Evolutionary conservation across 2,797 vertebrate species (phyloP).

Genomic region (Poeciliopsis infans): DNA sequence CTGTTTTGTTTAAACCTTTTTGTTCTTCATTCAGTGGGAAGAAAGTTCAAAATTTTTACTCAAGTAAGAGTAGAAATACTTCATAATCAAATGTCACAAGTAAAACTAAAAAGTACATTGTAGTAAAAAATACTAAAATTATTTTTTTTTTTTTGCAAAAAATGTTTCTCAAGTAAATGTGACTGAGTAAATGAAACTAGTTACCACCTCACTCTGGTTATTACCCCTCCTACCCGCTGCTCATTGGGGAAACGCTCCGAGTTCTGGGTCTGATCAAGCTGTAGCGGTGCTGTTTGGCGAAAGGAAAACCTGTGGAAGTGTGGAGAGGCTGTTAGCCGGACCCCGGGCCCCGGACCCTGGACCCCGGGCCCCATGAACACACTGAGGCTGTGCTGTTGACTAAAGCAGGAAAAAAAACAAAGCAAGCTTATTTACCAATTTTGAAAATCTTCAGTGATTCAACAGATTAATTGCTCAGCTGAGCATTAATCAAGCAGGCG

Average conservation of each 20-base stretch:
- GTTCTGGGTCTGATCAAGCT: slow-evolving; percentile 77
- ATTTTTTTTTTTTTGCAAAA: too few relatives aligned
- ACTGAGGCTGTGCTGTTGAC: slow-evolving; percentile 58
- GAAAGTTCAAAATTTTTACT: too few relatives aligned
- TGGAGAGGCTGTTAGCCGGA: slow-evolving; percentile 80
- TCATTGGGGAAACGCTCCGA: slow-evolving; percentile 66
- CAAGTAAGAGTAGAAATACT: too few relatives aligned
- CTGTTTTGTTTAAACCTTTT: too few relatives aligned
- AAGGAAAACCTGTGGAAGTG: slow-evolving; percentile 73
- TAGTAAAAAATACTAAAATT: too few relatives aligned
- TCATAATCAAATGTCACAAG: too few relatives aligned
- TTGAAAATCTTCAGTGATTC: slow-evolving; percentile 60
- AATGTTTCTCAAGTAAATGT: too few relatives aligned
- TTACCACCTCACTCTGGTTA: too few relatives aligned
- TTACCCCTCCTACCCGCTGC: slow-evolving; percentile 24
- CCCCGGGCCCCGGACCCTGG: slow-evolving; percentile 10
- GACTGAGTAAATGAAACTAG: too few relatives aligned
- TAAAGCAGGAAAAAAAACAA: slow-evolving; percentile 55
- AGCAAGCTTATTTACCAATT: slow-evolving; percentile 50
- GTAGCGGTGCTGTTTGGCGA: slow-evolving; percentile 70
- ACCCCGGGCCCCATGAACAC: slow-evolving; percentile 26
- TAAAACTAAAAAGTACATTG: too few relatives aligned
- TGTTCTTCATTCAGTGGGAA: too few relatives aligned
- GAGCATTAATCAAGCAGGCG: slow-evolving; percentile 55
- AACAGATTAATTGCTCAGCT: slow-evolving; percentile 57